Conservation (phyloP, 2,888 invertebrate genomes). For the Cyclophora punctaria region DNA sequence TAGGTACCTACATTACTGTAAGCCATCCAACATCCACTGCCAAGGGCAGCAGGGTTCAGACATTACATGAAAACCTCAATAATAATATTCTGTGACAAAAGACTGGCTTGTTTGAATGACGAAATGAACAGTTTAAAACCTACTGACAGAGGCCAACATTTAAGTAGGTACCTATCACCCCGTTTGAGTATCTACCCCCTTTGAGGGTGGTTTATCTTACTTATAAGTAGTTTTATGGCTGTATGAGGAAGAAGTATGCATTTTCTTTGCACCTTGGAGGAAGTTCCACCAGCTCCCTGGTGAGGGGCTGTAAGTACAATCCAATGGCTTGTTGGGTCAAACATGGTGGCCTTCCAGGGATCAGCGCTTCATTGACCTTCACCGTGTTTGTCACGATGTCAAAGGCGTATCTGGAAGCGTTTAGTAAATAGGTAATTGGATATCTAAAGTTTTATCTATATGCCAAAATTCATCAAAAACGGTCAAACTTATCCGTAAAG, state of each 20-base stretch:
- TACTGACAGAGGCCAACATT: too few relatives aligned
- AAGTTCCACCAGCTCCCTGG: conserved; percentile 43
- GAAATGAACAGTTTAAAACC: too few relatives aligned
- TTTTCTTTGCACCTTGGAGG: conserved; percentile 34
- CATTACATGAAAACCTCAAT: background rate
- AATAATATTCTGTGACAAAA: too few relatives aligned
- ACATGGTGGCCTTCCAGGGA: conserved; percentile 55
- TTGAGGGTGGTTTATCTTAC: background rate
- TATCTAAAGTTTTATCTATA: conserved; percentile 1
- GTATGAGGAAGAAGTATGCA: background rate
- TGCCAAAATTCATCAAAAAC: too few relatives aligned
- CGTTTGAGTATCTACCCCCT: too few relatives aligned
- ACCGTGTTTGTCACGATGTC: conserved; percentile 36
- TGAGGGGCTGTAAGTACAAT: conserved; percentile 60
- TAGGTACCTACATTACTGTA: too few relatives aligned
- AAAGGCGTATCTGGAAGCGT: conserved; percentile 37
- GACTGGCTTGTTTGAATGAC: too few relatives aligned
- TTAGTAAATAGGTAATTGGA: background rate
- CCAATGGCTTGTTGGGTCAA: conserved; percentile 66
- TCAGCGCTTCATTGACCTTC: conserved; percentile 50
- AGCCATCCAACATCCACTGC: too few relatives aligned
- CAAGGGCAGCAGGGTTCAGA: too few relatives aligned
- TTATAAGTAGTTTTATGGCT: background rate
- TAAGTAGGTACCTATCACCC: too few relatives aligned
- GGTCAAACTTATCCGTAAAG: too few relatives aligned